Percentiles rank a stretch among this genome's conserved stretches.
phyloP scores from a whole-genome alignment of 2,888 invertebrate species.

The Hyalella azteca region DNA sequence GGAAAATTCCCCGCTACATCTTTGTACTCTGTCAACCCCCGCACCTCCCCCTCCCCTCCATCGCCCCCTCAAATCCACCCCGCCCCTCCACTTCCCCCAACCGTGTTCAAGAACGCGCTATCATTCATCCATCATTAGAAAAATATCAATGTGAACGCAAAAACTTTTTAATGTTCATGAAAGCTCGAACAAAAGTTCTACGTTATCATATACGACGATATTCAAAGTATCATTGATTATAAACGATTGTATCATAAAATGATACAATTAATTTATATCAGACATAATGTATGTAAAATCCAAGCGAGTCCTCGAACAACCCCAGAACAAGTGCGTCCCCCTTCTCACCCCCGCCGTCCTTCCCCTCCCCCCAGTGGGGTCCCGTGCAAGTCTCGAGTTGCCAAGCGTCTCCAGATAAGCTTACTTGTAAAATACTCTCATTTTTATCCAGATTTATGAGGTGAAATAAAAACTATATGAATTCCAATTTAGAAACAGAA shows the following conservation, averaged over 20 bases:
- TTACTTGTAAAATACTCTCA: no score
- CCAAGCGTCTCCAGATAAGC: neutral
- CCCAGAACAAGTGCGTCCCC: neutral
- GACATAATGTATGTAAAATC: conserved; percentile 24
- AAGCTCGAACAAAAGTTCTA: neutral
- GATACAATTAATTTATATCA: neutral
- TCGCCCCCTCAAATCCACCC: neutral
- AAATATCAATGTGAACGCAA: no score
- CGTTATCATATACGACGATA: neutral
- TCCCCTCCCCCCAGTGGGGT: neutral
- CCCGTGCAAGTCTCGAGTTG: neutral
- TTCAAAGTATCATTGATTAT: neutral
- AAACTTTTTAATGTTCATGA: neutral
- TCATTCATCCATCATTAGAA: conserved; percentile 21
- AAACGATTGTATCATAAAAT: neutral
- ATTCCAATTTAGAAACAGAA: no score
- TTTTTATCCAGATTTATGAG: no score
- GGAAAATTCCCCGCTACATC: neutral
- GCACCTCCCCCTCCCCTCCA: neutral
- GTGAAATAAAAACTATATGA: no score
- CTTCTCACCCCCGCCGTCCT: neutral
- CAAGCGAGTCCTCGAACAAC: conserved; percentile 22
- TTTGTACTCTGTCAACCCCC: neutral
- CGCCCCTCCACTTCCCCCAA: neutral
- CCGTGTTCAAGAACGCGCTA: conserved; percentile 25